These are phyloP conservation scores for Thripadectes ignobilis DNA, from an alignment of 2,797 vertebrate genomes.

Conservation along the genomic window DNA sequence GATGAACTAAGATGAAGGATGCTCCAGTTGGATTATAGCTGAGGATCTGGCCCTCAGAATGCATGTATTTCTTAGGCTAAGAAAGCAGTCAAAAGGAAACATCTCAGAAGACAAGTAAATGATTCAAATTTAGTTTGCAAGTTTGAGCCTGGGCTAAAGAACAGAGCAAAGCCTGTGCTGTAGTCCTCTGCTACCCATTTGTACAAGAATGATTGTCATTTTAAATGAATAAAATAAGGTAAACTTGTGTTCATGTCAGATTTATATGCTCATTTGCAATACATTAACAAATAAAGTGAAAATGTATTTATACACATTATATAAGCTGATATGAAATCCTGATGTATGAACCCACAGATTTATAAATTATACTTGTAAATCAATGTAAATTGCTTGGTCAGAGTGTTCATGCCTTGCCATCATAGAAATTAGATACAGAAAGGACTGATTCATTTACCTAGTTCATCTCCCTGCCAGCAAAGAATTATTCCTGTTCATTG, in stretches of 20 bases:
- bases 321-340: slow-evolving; percentile 7
- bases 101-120: slow-evolving; percentile 26
- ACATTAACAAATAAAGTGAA: slow-evolving; percentile 47
- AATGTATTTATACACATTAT: slow-evolving; percentile 36
- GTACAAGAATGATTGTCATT: not conserved
- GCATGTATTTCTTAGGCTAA: not conserved
- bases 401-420: slow-evolving; percentile 15
- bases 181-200: not conserved
- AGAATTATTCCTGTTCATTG: not conserved
- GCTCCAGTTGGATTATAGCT: not conserved
- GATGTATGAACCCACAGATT: slow-evolving; percentile 31
- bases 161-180: not conserved
- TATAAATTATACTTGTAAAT: slow-evolving; percentile 57
- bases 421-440: slow-evolving; percentile 41
- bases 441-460: slow-evolving; percentile 41
- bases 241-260: not conserved
- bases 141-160: slow-evolving; percentile 2
- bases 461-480: not conserved
- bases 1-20: slow-evolving; percentile 22
- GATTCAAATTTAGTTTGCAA: not conserved
- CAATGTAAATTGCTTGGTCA: slow-evolving; percentile 49
- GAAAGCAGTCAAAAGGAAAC: not conserved
- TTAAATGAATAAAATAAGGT: slow-evolving; percentile 17
- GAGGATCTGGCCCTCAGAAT: slow-evolving; percentile 10
- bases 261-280: slow-evolving; percentile 36